A percentile compares a stretch with the other conserved stretches of the same genome.
These are phyloP conservation scores for Channa striata DNA, from an alignment of 2,797 vertebrate species.

Conservation along the genomic window DNA sequence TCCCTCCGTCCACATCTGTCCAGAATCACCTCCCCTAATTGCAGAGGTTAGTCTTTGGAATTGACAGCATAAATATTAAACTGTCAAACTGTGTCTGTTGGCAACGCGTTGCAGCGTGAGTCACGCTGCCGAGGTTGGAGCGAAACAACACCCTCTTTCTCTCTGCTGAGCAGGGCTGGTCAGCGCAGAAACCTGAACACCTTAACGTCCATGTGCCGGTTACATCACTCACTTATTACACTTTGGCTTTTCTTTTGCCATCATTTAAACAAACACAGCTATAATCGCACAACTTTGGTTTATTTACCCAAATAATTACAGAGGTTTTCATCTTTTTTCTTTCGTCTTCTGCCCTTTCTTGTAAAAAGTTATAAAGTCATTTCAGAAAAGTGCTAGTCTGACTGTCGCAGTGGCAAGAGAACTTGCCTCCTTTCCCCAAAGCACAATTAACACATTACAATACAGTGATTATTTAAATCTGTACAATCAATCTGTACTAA, in stretches of 20 bases:
- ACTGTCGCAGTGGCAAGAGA: too few relatives aligned
- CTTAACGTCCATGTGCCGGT: constrained; percentile 15
- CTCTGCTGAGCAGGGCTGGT: constrained; percentile 23
- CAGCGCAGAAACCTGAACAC: constrained; percentile 11
- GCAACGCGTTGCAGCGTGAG: constrained; percentile 76
- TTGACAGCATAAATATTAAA: constrained; percentile 84
- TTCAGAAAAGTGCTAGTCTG: too few relatives aligned
- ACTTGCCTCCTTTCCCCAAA: too few relatives aligned
- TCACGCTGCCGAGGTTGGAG: constrained; percentile 67
- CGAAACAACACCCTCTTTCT: constrained; percentile 66
- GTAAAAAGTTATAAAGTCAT: too few relatives aligned
- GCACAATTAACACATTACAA: too few relatives aligned
- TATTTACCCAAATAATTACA: background rate
- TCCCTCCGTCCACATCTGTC: constrained; percentile 79
- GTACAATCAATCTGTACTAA: too few relatives aligned
- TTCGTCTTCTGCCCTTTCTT: too few relatives aligned
- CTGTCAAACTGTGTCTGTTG: constrained; percentile 80
- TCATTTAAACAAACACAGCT: background rate
- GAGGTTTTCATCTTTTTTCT: too few relatives aligned
- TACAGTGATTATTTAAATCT: too few relatives aligned
- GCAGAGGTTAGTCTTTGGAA: constrained; percentile 75
- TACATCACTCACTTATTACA: background rate
- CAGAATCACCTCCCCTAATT: constrained; percentile 78
- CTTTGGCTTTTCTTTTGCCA: constrained; percentile 1
- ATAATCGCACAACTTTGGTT: background rate